Conservation (phyloP, 2,797 vertebrate species). For the Sebastes hubbsi region DNA sequence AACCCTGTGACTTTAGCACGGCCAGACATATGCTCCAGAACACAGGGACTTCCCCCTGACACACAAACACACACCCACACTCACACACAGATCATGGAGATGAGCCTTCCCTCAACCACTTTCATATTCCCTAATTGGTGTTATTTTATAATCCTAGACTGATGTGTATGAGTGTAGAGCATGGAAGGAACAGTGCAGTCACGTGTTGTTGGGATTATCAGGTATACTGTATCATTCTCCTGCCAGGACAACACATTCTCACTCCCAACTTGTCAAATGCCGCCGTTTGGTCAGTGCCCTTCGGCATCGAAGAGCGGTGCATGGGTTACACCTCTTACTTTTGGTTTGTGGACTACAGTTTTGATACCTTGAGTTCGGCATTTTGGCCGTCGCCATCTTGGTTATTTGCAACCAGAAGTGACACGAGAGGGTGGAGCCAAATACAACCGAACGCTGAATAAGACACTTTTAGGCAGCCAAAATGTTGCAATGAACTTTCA, state of each 20-base stretch:
- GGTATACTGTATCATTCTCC: background rate
- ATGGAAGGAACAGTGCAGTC: background rate
- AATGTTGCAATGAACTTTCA: no score
- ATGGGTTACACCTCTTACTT: no score
- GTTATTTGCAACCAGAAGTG: no score
- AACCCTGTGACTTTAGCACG: slow-evolving; percentile 65
- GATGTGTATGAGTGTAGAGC: background rate
- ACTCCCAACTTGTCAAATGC: no score
- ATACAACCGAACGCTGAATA: no score
- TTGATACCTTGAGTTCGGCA: no score
- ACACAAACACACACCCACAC: background rate
- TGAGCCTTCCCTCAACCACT: slow-evolving; percentile 4
- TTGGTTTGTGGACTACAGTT: no score
- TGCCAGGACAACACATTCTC: background rate
- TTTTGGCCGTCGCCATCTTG: no score
- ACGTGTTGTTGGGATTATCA: background rate
- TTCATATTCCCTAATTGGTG: slow-evolving; percentile 9
- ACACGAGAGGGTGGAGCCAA: no score
- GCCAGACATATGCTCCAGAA: slow-evolving; percentile 65
- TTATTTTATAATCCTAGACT: slow-evolving; percentile 12
- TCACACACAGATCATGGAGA: slow-evolving; percentile 5
- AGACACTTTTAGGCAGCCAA: no score
- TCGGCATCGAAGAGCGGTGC: no score
- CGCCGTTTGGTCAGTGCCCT: no score
- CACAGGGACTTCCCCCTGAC: slow-evolving; percentile 28